A percentile compares a stretch with the other conserved stretches of the same genome.
Conservation (phyloP, 2,888 invertebrate species). For the Onthophagus sagittarius region DNA sequence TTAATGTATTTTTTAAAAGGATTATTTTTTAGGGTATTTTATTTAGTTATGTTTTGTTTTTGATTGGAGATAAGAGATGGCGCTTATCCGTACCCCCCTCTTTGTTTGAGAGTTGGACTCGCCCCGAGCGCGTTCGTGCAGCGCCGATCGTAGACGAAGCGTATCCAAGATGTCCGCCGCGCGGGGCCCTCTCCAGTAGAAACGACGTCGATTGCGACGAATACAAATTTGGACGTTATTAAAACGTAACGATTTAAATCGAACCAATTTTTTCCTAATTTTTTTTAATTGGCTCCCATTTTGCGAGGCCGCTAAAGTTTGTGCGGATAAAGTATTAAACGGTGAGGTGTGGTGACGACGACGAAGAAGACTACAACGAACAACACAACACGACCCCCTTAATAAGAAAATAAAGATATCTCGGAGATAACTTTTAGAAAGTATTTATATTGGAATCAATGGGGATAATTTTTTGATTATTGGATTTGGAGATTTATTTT, state of each 20-base stretch:
- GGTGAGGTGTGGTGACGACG: neutral
- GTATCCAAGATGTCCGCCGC: constrained; percentile 10
- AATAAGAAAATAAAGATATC: too few relatives aligned
- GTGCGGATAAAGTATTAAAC: neutral
- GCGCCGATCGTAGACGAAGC: neutral
- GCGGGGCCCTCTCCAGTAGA: neutral
- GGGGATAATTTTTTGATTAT: too few relatives aligned
- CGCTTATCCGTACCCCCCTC: neutral
- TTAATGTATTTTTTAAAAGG: too few relatives aligned
- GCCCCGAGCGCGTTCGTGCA: neutral
- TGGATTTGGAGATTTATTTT: too few relatives aligned
- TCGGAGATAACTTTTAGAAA: too few relatives aligned
- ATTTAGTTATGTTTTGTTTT: neutral
- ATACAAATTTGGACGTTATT: neutral
- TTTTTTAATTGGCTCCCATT: neutral
- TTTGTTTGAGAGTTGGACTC: neutral
- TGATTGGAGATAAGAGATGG: neutral
- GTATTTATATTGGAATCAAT: too few relatives aligned
- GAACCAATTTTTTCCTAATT: too few relatives aligned
- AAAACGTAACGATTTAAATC: too few relatives aligned
- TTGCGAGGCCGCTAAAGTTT: neutral
- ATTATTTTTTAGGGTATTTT: too few relatives aligned
- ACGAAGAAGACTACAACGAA: too few relatives aligned
- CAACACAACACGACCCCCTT: too few relatives aligned
- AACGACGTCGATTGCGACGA: neutral